These are phyloP conservation scores for Nesidiocoris tenuis DNA, from an alignment of 2,888 invertebrate species.

Conservation along the genomic window DNA sequence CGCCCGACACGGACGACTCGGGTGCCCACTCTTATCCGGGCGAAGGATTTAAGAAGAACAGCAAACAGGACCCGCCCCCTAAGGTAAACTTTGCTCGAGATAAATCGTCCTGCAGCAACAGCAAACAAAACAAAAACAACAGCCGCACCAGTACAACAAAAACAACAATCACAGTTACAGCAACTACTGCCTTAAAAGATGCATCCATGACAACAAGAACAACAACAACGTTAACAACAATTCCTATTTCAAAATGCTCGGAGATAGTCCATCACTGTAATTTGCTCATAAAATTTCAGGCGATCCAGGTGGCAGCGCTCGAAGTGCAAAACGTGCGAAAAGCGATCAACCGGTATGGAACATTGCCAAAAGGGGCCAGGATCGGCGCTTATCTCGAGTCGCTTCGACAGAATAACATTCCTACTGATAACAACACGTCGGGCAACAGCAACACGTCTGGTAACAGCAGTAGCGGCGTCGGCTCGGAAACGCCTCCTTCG, in stretches of 20 bases:
- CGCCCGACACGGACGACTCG: conserved; percentile 74
- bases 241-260: too few species aligned
- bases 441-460: conserved; percentile 34
- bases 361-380: conserved; percentile 92
- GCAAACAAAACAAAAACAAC: too few species aligned
- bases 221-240: too few species aligned
- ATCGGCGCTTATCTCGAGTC: conserved; percentile 96
- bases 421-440: conserved; percentile 43
- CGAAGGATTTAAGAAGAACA: conserved; percentile 58
- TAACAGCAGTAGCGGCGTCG: conserved; percentile 52
- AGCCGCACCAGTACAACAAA: too few species aligned
- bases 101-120: too few species aligned
- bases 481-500: conserved; percentile 52
- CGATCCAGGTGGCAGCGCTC: conserved; percentile 83
- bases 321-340: conserved; percentile 94
- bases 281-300: too few species aligned
- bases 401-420: conserved; percentile 72
- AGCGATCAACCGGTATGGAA: conserved; percentile 93
- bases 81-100: conserved; percentile 44
- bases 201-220: too few species aligned
- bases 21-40: conserved; percentile 55
- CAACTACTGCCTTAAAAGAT: too few species aligned
- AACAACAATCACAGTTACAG: too few species aligned
- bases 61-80: conserved; percentile 44
- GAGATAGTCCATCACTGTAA: too few species aligned